Evolutionary conservation across 2,113 vertebrate genomes (phyloP).

Genomic region (Lethenteron camtschaticum): DNA sequence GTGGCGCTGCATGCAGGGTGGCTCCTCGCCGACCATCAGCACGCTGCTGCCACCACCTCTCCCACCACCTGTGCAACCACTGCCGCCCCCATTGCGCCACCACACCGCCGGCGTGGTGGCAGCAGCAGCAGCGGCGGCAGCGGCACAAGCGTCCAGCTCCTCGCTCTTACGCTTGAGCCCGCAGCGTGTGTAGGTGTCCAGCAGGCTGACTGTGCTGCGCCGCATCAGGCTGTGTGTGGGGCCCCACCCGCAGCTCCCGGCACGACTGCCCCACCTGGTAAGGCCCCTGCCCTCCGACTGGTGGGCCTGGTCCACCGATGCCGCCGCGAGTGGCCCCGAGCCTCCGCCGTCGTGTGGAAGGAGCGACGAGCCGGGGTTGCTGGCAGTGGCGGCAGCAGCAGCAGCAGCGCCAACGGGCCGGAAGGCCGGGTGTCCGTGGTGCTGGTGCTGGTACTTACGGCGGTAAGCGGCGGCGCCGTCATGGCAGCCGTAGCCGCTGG

Average conservation of each 20-base stretch:
- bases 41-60: slow-evolving; percentile 62
- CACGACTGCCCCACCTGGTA: too few relatives aligned
- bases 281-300: slow-evolving; percentile 22
- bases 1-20: slow-evolving; percentile 24
- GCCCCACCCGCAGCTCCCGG: slow-evolving; percentile 26
- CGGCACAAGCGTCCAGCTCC: slow-evolving; percentile 44
- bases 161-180: slow-evolving; percentile 92
- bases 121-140: too few relatives aligned
- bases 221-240: slow-evolving; percentile 33
- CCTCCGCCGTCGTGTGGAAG: slow-evolving; percentile 15
- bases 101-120: too few relatives aligned
- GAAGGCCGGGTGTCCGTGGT: slow-evolving; percentile 44
- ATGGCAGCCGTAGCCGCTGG: slow-evolving; percentile 60
- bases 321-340: neutral
- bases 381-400: slow-evolving; percentile 25
- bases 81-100: too few relatives aligned
- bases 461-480: slow-evolving; percentile 44
- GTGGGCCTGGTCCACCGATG: slow-evolving; percentile 50
- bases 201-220: slow-evolving; percentile 44
- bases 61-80: too few relatives aligned
- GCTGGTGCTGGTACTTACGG: slow-evolving; percentile 57
- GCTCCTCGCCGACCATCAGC: slow-evolving; percentile 92
- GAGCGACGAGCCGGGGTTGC: slow-evolving; percentile 45
- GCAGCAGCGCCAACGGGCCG: slow-evolving; percentile 31
- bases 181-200: slow-evolving; percentile 64